Evolutionary conservation across 2,888 invertebrate species (phyloP).

Genomic region (Chouioia cunea): DNA sequence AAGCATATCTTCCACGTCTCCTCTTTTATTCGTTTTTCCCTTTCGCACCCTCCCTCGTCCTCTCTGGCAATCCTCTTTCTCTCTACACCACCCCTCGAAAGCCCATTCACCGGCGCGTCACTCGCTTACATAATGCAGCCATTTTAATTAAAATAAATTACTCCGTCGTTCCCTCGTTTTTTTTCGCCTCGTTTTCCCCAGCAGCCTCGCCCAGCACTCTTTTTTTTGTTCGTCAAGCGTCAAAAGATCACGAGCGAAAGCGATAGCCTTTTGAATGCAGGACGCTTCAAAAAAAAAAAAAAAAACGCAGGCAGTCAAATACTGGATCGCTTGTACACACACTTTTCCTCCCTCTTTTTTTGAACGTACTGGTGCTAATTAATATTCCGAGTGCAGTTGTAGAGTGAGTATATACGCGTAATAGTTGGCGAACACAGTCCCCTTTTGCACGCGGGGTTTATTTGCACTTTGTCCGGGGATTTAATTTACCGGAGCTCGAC

Average conservation of each 20-base stretch:
- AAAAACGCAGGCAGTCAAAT: slow-evolving; percentile 9
- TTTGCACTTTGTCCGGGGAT: slow-evolving; percentile 67
- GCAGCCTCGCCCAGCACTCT: slow-evolving; percentile 43
- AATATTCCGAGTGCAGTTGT: slow-evolving; percentile 37
- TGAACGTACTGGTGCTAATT: slow-evolving; percentile 35
- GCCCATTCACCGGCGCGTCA: slow-evolving; percentile 39
- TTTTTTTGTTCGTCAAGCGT: slow-evolving; percentile 46
- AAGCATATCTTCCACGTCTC: not conserved
- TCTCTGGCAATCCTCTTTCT: not conserved
- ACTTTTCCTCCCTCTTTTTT: slow-evolving; percentile 37
- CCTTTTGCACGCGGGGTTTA: slow-evolving; percentile 56
- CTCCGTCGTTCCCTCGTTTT: slow-evolving; percentile 55
- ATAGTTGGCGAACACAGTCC: slow-evolving; percentile 28
- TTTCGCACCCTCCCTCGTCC: slow-evolving; percentile 1
- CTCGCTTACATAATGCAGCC: slow-evolving; percentile 65
- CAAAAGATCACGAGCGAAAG: slow-evolving; percentile 40
- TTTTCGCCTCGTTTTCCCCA: slow-evolving; percentile 28
- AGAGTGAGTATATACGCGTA: slow-evolving; percentile 3
- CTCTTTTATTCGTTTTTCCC: not conserved
- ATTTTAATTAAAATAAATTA: slow-evolving; percentile 69
- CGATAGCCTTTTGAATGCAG: slow-evolving; percentile 41
- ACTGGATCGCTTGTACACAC: slow-evolving; percentile 18
- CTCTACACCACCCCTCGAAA: not conserved
- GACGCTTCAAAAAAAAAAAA: not conserved
- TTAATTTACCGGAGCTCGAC: slow-evolving; percentile 65